Base-by-base conservation (phyloP, 2,797 vertebrate genomes). In the Choloepus didactylus region DNA sequence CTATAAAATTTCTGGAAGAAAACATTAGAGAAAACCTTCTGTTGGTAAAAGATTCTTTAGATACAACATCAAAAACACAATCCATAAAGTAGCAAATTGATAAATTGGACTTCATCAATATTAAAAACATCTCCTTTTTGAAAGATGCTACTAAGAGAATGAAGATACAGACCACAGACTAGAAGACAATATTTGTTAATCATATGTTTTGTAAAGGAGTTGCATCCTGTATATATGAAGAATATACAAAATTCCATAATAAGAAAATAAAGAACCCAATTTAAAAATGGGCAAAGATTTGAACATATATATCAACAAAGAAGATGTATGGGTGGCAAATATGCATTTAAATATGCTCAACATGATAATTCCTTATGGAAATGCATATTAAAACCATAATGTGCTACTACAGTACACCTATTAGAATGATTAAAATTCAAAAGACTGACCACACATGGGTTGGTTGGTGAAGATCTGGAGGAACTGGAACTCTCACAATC, bases 31-130 rank as follows among this genome's bases (percentile, higher is more conserved):
- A 46, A 92, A 64, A 72, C 7, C 14, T 44, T 82, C 18, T 4
- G 11, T 4, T 46, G 79, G 12, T 29, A 23, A 93, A 76, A 89
- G 91, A 35, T 81, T 76, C 29, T 94, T 51, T 82, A 92, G 41
- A n/a, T 86, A 18, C 14, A 77, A 31, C 0, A 60, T 67, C 29
- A 12, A 56, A 69, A 89, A 11, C 5, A 54, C 35, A 85, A 12
- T 38, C 27, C 9, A 27, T 60, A 29, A 77, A 87, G 31, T 56
- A 60, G 38, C 18, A 81, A 87, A 54, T 25, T 44, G 51, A 18
- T 35, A 69, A 35, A 69, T 12, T 54, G 38, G 2, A 72, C 27
- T 73, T 93, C 8, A 67, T 87, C 31, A 62, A 3, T 79, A 69
- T 56, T 89, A 44, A 73, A 89, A 93, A 67, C 35, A 60, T 44